Evolutionary conservation across 53 echinoderm and acorn worm species (phyloP), one percentile per base, ranked within the genome.

Genomic region (Paelopatides confundens): DNA sequence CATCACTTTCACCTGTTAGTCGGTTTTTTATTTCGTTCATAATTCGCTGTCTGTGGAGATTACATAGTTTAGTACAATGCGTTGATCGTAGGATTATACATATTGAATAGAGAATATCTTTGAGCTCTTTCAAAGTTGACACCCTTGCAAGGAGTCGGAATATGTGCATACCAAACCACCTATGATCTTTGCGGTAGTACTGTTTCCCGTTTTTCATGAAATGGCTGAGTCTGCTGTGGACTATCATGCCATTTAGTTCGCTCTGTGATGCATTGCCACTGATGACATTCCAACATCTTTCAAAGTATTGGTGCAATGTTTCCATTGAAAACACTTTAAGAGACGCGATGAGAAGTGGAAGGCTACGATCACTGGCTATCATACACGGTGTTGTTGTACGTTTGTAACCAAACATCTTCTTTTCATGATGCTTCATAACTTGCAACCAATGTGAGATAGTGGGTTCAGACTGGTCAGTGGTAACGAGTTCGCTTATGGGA

Each of bases 191-290:
- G 0, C 35, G 53, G 27, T 53, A 79, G 17, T 31, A 31, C 54
- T 79, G 26, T 23, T 78, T 52, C 33, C 28, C 79, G 33, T 79
- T 32, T 5, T 79, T 79, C 79, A 52, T 79, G 54, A 79, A 79
- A 7, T 79, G 79, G 31, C 79, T 28, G 1, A 51, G 10, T 0
- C 79, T 53, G 10, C 31, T 79, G 17, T 79, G 54, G 5, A 79
- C 24, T 1, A 79, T 31, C 79, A 78, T 49, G 1, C 78, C 31
- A 31, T 78, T 78, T 5, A 78, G 14, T 1, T 78, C 78, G 3
- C 2, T 6, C 0, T 14, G 4, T 0, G 78, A 32, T 1, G 50
- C 78, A 27, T 3, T 2, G 0, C 78, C 54, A 13, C 3, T 78
- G 10, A 78, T 17, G 2, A 78, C 27, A 0, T 3, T 28, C 51